Percentiles rank a stretch among this genome's conserved stretches.
phyloP scores from a whole-genome alignment of 2,888 invertebrate species.

The Dryadula phaetusa region DNA sequence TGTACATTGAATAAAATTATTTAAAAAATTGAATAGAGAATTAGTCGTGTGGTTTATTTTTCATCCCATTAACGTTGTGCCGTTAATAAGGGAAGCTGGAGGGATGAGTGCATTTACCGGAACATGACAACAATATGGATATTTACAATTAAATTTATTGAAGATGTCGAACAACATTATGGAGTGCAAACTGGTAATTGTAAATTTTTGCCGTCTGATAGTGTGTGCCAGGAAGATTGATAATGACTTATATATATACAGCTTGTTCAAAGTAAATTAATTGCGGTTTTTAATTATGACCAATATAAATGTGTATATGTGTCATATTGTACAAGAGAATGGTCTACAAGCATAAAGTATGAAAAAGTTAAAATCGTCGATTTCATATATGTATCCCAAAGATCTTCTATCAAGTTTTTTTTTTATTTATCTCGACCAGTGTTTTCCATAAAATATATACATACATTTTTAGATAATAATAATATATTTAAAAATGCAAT shows the following conservation, averaged over 20 bases:
- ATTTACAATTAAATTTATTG: not conserved
- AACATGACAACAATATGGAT: not conserved
- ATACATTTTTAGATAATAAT: not conserved
- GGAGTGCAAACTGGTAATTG: not conserved
- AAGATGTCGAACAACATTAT: not conserved
- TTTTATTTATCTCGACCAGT: slow-evolving; percentile 10
- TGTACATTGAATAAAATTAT: not conserved
- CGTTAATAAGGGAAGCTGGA: not conserved
- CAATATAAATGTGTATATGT: too few species aligned
- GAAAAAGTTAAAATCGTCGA: not conserved
- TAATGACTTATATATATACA: not conserved
- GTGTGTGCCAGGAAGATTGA: not conserved
- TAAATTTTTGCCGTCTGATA: not conserved
- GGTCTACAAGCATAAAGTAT: not conserved
- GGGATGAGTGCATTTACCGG: not conserved
- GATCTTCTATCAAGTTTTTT: not conserved
- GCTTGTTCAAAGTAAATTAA: not conserved
- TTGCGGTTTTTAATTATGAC: not conserved
- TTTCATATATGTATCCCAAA: not conserved
- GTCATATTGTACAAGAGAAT: too few species aligned
- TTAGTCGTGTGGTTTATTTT: not conserved
- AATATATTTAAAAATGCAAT: not conserved
- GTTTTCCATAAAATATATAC: not conserved
- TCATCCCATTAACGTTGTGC: not conserved
- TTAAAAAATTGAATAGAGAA: not conserved